Conservation (phyloP, 2,797 vertebrate species). For the Hyperoplus immaculatus region DNA sequence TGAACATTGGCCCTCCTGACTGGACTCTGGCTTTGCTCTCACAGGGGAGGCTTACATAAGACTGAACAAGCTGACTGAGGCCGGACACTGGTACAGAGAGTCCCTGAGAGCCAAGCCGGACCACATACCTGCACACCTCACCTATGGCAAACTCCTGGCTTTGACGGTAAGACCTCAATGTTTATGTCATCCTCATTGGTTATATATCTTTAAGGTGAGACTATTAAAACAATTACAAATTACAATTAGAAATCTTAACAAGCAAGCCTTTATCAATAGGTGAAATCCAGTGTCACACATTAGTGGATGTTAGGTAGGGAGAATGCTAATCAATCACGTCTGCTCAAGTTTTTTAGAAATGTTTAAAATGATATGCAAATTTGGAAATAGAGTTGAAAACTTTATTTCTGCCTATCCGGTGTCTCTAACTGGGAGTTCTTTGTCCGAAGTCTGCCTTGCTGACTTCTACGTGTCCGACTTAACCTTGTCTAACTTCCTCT, state of each 20-base stretch:
- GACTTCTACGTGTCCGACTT: background rate
- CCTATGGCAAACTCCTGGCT: slow-evolving; percentile 96
- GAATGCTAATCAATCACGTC: background rate
- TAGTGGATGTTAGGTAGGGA: background rate
- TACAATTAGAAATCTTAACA: too few relatives aligned
- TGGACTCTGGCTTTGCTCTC: slow-evolving; percentile 43
- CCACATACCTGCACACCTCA: slow-evolving; percentile 99
- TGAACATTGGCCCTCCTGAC: slow-evolving; percentile 57
- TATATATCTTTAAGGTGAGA: background rate
- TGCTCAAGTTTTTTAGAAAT: too few relatives aligned
- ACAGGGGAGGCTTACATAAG: slow-evolving; percentile 97
- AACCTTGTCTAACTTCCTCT: background rate
- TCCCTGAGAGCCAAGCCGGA: slow-evolving; percentile 95
- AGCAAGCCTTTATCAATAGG: too few relatives aligned
- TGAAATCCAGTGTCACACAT: background rate
- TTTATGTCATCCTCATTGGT: background rate
- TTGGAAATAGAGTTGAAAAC: too few relatives aligned
- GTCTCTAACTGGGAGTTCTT: too few relatives aligned
- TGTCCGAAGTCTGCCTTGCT: too few relatives aligned
- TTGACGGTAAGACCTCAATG: slow-evolving; percentile 88
- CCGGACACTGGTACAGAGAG: slow-evolving; percentile 95
- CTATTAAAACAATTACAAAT: too few relatives aligned
- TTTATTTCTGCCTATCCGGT: too few relatives aligned
- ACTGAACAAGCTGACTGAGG: slow-evolving; percentile 92
- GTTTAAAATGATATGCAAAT: too few relatives aligned